These are phyloP conservation scores for Bruchidius siliquastri DNA, from an alignment of 2,888 invertebrate species.

Conservation along the genomic window DNA sequence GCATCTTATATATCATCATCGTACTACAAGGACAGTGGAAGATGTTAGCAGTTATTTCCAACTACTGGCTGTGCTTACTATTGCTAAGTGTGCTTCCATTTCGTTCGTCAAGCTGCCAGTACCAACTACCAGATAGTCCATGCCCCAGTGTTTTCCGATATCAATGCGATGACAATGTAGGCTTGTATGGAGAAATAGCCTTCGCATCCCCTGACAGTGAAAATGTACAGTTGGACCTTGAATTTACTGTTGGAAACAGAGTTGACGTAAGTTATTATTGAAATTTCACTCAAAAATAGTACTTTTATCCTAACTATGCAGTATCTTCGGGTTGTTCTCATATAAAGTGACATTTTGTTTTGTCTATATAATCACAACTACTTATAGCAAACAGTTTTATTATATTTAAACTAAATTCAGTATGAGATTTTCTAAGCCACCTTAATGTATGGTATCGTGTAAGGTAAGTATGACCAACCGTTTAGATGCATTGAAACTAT, in stretches of 20 bases:
- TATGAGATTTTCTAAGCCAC: too few species aligned
- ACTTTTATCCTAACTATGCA: too few species aligned
- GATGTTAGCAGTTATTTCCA: neutral
- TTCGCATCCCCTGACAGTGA: neutral
- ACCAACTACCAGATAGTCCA: neutral
- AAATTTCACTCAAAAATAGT: neutral
- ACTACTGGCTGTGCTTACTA: neutral
- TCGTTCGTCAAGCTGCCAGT: neutral
- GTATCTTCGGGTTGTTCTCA: too few species aligned
- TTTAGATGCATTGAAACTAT: too few species aligned
- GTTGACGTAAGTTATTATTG: neutral
- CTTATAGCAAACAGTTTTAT: too few species aligned
- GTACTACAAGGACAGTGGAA: neutral
- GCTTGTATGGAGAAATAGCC: constrained; percentile 1
- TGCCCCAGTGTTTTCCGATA: constrained; percentile 2
- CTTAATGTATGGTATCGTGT: too few species aligned
- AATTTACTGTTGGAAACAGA: constrained; percentile 5
- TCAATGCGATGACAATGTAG: neutral
- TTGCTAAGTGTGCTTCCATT: neutral
- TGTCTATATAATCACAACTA: too few species aligned
- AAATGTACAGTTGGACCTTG: neutral
- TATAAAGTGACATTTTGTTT: too few species aligned
- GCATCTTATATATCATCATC: neutral
- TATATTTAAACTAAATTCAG: too few species aligned
- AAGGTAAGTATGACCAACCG: too few species aligned